Evolutionary conservation across 1,140 invertebrate species (phyloP), one percentile per base, ranked within the genome.

Genomic region (Tachypleus tridentatus): DNA sequence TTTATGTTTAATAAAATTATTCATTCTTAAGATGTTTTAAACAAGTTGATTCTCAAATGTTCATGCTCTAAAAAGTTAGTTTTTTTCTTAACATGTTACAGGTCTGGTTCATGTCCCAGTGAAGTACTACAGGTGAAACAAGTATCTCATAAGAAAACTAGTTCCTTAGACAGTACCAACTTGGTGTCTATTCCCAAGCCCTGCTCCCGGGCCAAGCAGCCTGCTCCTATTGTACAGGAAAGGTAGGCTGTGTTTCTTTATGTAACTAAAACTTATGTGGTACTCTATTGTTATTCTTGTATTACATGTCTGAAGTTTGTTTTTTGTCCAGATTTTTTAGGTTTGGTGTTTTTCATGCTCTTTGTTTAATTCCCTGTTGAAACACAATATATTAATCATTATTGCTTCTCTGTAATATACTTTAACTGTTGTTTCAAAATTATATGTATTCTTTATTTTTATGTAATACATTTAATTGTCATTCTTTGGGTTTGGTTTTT

Each of bases 61-160:
- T 29, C 0, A 29, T 29, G 29, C 29, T 29, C 29, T 29, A 29
- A 29, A 29, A 29, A 0, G 29, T 29, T 29, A 0, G 29, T 29
- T 29, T 29, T 29, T 29, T 29, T 29, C 29, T 29, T 29, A 29
- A 29, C 29, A 29, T 2, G 29, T 29, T 69, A 7, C 79, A 91
- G 91, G 81, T 93, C 90, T 70, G 91, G 89, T 53, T 93, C 90
- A 68, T 93, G 88, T 76, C 91, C 90, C 66, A 90, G 87, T 80
- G 89, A 92, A 75, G 82, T 90, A 75, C 82, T 88, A 7, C 68
- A 63, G 48, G 68, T 67, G 73, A 85, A 88, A 72, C 77, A 79
- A 71, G 77, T 82, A 69, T 80, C 82, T 52, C 67, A 69, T 29
- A 69, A 69, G 60, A 66, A 70, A 61, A 63, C 69, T 6, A 60